Evolutionary conservation across 1,140 invertebrate genomes (phyloP), one percentile per base, ranked within the genome.

Genomic region (Cotesia chilonis): DNA sequence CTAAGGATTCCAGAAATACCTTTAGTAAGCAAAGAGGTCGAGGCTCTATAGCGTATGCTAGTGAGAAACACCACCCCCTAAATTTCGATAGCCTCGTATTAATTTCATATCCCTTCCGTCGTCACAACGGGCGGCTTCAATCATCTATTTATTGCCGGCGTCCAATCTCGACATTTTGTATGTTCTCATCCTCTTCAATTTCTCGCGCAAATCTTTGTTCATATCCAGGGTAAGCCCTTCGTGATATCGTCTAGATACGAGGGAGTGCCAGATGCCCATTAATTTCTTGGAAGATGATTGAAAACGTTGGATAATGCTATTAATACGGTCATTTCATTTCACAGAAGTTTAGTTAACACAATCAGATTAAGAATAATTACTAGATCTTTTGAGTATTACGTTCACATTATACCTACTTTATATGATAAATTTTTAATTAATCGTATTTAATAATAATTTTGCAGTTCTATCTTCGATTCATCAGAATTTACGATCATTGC

Each of bases 1-100:
- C 80, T 79, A 84, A 85, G 81, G 83, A 86, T 84, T 80, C 83
- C 79, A 80, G 81, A 81, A 84, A 85, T 86, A 79, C 77, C 82
- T 80, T 76, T 68, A 76, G 65, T 68, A 74, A 76, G 64, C 74
- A 79, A 75, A 76, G 75, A 74, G 77, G 77, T 76, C 75, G 77
- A 71, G 69, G 63, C 75, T 41, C 52, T 54, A 69, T 55, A 72
- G 67, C 70, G 20, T 59, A 59, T 68, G 66, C 63, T 38, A 72
- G 51, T 64, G 55, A 73, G 72, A 71, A 72, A 79, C 20, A 59
- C 57, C 57, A 20, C 57, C 57, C 57, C 57, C 20, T 20, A 5
- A 76, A 75, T 64, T 47, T 75, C 70, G 74, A 77, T 77, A 68
- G 78, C 77, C 75, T 77, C 78, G 81, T 81, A 84, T 84, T 83